phyloP scores from a whole-genome alignment of 2,888 invertebrate genomes.

The Drosophila ezoana region DNA sequence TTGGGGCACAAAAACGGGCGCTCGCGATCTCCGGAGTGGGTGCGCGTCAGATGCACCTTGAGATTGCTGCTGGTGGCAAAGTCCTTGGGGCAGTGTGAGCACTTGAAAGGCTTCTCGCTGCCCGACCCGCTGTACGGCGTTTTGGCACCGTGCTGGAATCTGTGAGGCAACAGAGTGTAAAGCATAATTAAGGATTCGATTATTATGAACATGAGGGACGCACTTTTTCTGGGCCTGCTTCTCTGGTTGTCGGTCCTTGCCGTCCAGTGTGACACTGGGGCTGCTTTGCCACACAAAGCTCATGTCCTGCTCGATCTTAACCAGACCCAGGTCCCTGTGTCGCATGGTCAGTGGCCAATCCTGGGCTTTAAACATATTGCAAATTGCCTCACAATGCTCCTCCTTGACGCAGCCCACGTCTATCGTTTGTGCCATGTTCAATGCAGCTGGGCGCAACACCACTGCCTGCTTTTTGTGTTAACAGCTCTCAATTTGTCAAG shows the following conservation, averaged over 20 bases:
- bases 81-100: constrained; percentile 48
- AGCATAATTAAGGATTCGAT: background rate
- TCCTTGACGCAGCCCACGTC: constrained; percentile 56
- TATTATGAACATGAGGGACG: background rate
- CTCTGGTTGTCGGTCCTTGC: constrained; percentile 32
- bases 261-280: constrained; percentile 10
- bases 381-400: constrained; percentile 56
- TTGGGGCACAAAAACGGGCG: constrained; percentile 51
- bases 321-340: constrained; percentile 51
- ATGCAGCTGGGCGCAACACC: constrained; percentile 1
- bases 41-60: constrained; percentile 48
- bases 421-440: constrained; percentile 45
- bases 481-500: background rate
- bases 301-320: constrained; percentile 55
- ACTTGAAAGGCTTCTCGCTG: constrained; percentile 46
- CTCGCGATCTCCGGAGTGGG: constrained; percentile 50
- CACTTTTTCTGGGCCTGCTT: constrained; percentile 44
- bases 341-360: constrained; percentile 55
- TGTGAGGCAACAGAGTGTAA: background rate
- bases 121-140: constrained; percentile 5
- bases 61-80: constrained; percentile 53
- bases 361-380: constrained; percentile 54
- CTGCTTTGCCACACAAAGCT: constrained; percentile 47
- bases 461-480: background rate
- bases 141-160: constrained; percentile 25